Conservation (phyloP, 2,888 invertebrate species). For the Scelioninae gen. 2 region DNA sequence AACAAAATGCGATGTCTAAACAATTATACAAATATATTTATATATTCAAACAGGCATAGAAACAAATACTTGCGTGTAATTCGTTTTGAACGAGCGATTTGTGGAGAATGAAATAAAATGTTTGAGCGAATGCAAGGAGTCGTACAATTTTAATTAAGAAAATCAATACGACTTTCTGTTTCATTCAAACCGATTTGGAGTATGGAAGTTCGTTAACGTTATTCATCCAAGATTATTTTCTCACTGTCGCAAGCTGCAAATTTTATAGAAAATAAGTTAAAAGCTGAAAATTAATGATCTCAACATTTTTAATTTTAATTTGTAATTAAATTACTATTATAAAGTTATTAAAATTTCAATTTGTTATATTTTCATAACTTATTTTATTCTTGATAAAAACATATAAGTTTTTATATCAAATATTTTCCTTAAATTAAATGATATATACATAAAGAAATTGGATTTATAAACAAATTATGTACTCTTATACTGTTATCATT, state of each 20-base stretch:
- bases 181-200: conserved; percentile 12
- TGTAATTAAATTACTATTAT: too few species aligned
- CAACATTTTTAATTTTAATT: too few species aligned
- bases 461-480: too few species aligned
- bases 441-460: too few species aligned
- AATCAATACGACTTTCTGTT: not conserved
- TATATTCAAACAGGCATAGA: conserved; percentile 18
- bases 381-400: too few species aligned
- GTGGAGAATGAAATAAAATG: conserved; percentile 11
- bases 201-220: conserved; percentile 8
- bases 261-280: not conserved
- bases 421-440: too few species aligned
- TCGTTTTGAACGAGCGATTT: conserved; percentile 16
- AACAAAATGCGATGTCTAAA: conserved; percentile 5
- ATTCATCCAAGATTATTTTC: conserved; percentile 5
- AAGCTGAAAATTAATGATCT: conserved; percentile 16
- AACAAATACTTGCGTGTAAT: conserved; percentile 21
- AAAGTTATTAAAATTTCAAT: too few species aligned
- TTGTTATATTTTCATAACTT: not conserved
- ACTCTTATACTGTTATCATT: too few species aligned
- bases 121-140: conserved; percentile 3
- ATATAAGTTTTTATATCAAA: too few species aligned
- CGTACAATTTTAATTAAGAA: not conserved
- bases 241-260: not conserved
- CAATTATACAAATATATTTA: conserved; percentile 46